These are phyloP conservation scores for Meandrina meandrites DNA, from an alignment of 92 coral and sea anemone species.

Conservation along the genomic window DNA sequence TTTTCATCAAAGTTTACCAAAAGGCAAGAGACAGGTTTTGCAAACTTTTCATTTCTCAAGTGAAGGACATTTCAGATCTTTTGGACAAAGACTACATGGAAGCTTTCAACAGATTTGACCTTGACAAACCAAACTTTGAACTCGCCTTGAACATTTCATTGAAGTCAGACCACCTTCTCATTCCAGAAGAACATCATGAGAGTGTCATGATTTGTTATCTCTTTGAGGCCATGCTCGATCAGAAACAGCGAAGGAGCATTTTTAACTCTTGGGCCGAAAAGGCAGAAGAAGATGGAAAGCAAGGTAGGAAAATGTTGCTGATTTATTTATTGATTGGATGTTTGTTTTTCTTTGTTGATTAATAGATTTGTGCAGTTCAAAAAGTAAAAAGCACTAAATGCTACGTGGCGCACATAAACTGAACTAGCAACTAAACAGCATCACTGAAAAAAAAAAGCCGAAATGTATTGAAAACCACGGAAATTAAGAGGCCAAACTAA, in stretches of 20 bases:
- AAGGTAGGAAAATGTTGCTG: neutral
- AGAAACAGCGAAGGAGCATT: conserved; percentile 28
- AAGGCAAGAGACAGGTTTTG: conserved; percentile 54
- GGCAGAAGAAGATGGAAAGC: conserved; percentile 37
- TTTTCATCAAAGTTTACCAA: conserved; percentile 6
- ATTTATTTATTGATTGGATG: neutral
- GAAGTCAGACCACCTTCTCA: conserved; percentile 31
- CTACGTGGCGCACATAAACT: too few species aligned
- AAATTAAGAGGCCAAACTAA: too few species aligned
- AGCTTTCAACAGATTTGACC: conserved; percentile 44
- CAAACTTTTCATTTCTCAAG: conserved; percentile 27
- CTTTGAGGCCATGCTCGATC: conserved; percentile 55
- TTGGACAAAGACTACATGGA: conserved; percentile 55
- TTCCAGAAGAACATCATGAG: conserved; percentile 14
- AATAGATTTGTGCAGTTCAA: neutral
- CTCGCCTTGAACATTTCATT: conserved; percentile 59
- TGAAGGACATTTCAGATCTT: conserved; percentile 21
- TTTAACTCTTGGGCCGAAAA: conserved; percentile 56
- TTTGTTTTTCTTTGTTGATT: neutral
- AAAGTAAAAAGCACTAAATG: neutral
- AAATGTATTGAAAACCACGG: too few species aligned
- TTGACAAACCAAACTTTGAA: conserved; percentile 60
- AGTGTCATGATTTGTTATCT: conserved; percentile 28
- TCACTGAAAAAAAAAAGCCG: too few species aligned
- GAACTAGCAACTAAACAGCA: too few species aligned